Evolutionary conservation across 2,888 invertebrate species (phyloP).

Genomic region (Melinopterus prodromus): DNA sequence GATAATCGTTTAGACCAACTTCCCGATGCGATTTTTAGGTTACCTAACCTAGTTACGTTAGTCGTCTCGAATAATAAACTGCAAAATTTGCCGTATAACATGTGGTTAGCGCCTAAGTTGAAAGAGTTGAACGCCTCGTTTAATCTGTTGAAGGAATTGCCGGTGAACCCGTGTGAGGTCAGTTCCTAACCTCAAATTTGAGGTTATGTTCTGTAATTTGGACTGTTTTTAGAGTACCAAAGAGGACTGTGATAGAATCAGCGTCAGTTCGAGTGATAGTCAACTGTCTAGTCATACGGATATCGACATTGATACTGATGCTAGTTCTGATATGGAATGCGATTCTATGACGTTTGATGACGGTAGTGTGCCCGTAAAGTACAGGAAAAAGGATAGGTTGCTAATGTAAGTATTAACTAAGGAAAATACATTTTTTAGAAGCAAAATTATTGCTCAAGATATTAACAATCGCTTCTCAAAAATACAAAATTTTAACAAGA

Average conservation of each 20-base stretch:
- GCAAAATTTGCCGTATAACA: slow-evolving; percentile 78
- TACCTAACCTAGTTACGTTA: slow-evolving; percentile 80
- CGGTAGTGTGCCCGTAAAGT: slow-evolving; percentile 51
- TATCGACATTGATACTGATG: slow-evolving; percentile 52
- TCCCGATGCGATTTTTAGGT: slow-evolving; percentile 82
- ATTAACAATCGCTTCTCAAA: too few relatives aligned
- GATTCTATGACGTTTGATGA: slow-evolving; percentile 53
- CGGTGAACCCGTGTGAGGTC: slow-evolving; percentile 65
- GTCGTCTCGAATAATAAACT: slow-evolving; percentile 96
- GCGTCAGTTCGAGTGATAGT: slow-evolving; percentile 59
- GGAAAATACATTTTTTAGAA: not conserved
- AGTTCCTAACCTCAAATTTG: slow-evolving; percentile 37
- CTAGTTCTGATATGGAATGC: slow-evolving; percentile 53
- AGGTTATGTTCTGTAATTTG: slow-evolving; percentile 11
- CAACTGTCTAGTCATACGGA: slow-evolving; percentile 58
- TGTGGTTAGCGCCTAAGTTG: slow-evolving; percentile 88
- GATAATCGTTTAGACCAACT: slow-evolving; percentile 87
- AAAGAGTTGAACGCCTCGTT: slow-evolving; percentile 89
- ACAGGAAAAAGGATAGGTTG: slow-evolving; percentile 57
- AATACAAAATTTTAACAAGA: too few relatives aligned
- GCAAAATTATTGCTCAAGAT: not conserved
- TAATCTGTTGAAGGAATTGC: slow-evolving; percentile 84
- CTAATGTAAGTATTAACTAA: slow-evolving; percentile 51
- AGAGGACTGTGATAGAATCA: slow-evolving; percentile 57
- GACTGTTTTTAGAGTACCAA: slow-evolving; percentile 47